These are phyloP conservation scores for Litocranius walleri DNA, from an alignment of 2,113 vertebrate genomes.

Conservation along the genomic window DNA sequence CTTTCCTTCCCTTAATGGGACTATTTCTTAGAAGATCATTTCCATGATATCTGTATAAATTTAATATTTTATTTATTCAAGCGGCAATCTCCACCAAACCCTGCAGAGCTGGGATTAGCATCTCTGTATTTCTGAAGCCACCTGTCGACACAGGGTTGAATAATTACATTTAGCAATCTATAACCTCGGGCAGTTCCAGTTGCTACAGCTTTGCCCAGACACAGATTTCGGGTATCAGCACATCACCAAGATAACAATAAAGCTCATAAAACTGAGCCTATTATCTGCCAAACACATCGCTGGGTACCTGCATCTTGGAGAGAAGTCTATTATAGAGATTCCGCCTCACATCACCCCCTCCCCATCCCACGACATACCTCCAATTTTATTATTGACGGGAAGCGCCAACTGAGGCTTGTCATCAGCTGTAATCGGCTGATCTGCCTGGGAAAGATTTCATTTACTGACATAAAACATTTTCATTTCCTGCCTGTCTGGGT, in stretches of 20 bases:
- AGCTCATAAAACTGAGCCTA: not conserved
- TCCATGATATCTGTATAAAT: not conserved
- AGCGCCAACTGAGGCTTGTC: not conserved
- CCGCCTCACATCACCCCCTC: not conserved
- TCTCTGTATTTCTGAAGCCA: not conserved
- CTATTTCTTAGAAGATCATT: not conserved
- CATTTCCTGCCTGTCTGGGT: not conserved
- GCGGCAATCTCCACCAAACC: not conserved
- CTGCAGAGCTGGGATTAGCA: not conserved
- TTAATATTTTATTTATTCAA: constrained; percentile 1
- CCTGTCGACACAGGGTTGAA: not conserved
- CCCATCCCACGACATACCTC: not conserved
- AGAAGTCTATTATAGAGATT: not conserved
- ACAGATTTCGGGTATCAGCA: not conserved
- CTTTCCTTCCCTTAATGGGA: not conserved
- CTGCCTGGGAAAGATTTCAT: constrained; percentile 14
- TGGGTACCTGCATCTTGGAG: not conserved
- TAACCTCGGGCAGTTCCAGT: not conserved
- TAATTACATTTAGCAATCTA: constrained; percentile 12
- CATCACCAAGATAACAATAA: not conserved
- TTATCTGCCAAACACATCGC: not conserved
- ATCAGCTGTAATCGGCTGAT: not conserved
- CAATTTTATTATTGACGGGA: not conserved
- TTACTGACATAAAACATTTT: not conserved
- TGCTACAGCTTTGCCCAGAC: not conserved